phyloP scores from a whole-genome alignment of 2,888 invertebrate species.

The Caradrina kadenii region DNA sequence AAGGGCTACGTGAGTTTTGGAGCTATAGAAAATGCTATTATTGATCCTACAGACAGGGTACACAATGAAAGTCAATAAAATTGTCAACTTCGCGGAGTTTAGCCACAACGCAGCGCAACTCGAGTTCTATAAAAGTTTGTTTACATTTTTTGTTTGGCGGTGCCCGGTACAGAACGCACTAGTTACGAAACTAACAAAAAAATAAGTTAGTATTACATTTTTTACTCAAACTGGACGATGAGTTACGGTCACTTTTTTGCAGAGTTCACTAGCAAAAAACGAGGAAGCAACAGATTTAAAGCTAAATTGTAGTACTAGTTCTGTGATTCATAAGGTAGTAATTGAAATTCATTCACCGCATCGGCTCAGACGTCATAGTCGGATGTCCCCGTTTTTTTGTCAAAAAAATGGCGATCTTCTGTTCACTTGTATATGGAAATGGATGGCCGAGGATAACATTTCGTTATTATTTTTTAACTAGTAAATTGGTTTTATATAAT shows the following conservation, averaged over 20 bases:
- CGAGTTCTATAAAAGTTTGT: constrained; percentile 51
- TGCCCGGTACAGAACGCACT: constrained; percentile 54
- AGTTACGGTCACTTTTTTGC: constrained; percentile 59
- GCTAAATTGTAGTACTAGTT: constrained; percentile 34
- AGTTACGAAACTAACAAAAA: constrained; percentile 45
- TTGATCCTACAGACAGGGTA: background rate
- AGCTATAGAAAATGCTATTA: background rate
- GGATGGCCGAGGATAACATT: too few species aligned
- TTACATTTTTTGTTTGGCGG: constrained; percentile 56
- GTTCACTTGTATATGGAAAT: background rate
- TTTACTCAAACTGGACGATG: constrained; percentile 43
- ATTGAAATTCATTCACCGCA: constrained; percentile 32
- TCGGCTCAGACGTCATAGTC: background rate
- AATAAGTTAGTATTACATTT: constrained; percentile 33
- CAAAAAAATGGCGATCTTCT: background rate
- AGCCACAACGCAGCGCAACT: constrained; percentile 19
- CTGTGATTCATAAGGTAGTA: constrained; percentile 37
- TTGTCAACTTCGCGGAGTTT: constrained; percentile 11
- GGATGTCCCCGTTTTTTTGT: constrained; percentile 8
- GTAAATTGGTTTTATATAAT: too few species aligned
- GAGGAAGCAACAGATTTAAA: constrained; percentile 59
- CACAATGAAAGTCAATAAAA: constrained; percentile 17
- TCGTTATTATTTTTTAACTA: too few species aligned
- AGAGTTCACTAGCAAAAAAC: constrained; percentile 48
- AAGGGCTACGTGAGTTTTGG: background rate